Evolutionary conservation across 2,113 vertebrate genomes (phyloP), one percentile per base, ranked within the genome.

Genomic region (Cervus canadensis): DNA sequence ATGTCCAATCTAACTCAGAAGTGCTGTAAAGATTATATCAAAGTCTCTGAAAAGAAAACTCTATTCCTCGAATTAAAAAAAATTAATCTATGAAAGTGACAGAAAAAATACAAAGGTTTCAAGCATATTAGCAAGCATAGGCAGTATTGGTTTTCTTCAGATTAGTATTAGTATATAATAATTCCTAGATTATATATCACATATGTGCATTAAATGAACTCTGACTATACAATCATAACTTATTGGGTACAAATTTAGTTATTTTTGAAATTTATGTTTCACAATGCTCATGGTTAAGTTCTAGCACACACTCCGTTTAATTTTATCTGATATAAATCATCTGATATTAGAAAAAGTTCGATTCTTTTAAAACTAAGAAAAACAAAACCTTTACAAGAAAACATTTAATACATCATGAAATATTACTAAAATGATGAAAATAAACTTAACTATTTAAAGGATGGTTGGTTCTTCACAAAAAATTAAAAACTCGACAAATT

Each of bases 351-450:
- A 43, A 64, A 91, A 19, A 91, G 56, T 28, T 6, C 14, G 92
- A 91, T 60, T 91, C 9, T 87, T 67, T 50, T 85, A 79, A 98
- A 97, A 95, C 52, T 26, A 92, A 67, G 60, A 57, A 97, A 97
- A 96, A 91, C 6, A 84, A 84, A 28, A 82, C 21, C 74, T 89
- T 57, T 59, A 88, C 7, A 82, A 79, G 23, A n/a, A 89, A 92
- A 86, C 60, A 16, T 94, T 83, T 93, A 85, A 48, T 50, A 36
- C 54, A 91, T 74, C 59, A 95, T 91, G 84, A 97, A 89, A 86
- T 82, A 76, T 52, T 93, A 52, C 8, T 87, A 74, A 95, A 95
- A 81, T 96, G 48, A 96, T 84, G 12, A 15, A 89, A 88, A 25
- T 94, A 45, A 89, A 52, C 12, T 45, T 76, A 57, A 28, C 19